Evolutionary conservation across 1,140 invertebrate genomes (phyloP), one percentile per base, ranked within the genome.

Genomic region (Drosophila watanabei): DNA sequence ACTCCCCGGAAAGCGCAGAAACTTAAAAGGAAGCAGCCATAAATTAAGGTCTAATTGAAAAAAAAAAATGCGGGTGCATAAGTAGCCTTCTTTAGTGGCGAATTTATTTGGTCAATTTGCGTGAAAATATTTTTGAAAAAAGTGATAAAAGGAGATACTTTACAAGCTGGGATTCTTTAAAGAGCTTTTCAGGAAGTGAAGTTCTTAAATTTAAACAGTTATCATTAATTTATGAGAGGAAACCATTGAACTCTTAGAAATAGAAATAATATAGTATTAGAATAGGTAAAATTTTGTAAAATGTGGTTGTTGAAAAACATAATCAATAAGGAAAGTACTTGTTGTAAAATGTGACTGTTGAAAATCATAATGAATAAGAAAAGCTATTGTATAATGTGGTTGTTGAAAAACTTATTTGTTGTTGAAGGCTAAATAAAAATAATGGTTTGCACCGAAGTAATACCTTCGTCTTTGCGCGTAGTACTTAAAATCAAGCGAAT

Each of bases 1-100:
- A 60, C 75, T 77, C 35, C 35, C 28, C 56, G 51, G 32, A 79
- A 56, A 39, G 54, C 35, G 9, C 35, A 28, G 18, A 28, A 69
- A 78, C 69, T 49, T 24, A 33, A 18, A 41, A 39, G 33, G 52
- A 63, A 32, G 33, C 30, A 37, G 48, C 66, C 68, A 69, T 70
- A 71, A 71, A 71, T 54, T 69, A 70, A 6, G 39, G n/a, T 33
- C 20, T 69, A 71, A 71, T 69, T 71, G 49, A 56, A 71, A 52
- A 65, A 52, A 65, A 37, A 18, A 39, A 24, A 13, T 24, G 14
- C 7, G 35, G 20, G 20, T 39, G 54, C 28, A 43, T 61, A 32
- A 18, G 16, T 10, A 43, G 20, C 18, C 16, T 18, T 28, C 30
- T 16, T 28, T 7, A 13, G 18, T 63, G 30, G 39, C 9, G 8